Evolutionary conservation across 2,113 vertebrate genomes (phyloP), one percentile per base, ranked within the genome.

Genomic region (Pseudopipra pipra): DNA sequence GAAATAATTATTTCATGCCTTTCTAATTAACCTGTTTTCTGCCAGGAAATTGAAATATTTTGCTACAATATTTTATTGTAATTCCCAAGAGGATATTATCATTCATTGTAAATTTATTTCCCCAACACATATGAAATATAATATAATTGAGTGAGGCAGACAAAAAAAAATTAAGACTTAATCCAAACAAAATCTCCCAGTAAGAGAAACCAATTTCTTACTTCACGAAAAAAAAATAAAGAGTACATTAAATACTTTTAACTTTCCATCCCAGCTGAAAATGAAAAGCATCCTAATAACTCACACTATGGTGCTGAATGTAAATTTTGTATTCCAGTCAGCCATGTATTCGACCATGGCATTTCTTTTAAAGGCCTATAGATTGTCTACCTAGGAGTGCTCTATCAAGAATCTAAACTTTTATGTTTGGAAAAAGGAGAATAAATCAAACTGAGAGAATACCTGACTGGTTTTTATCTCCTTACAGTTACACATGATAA

Each of bases 391-490:
- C 39, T 71, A 77, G 6, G 14, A 67, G 16, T 51, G 14, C 4
- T 86, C 11, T 93, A 68, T 95, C 65, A 70, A 84, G 35, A 74
- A 90, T 63, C 73, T 84, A 75, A 65, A 37, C 24, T 73, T 95
- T 89, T 79, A 41, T 31, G 58, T 89, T 62, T 66, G 51, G n/a
- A 85, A 82, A 91, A 95, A 70, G 23, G 47, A 78, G 30, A 96
- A 80, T 89, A 89, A 96, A 95, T 87, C 85, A 95, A 90, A 85
- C 8, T 35, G 66, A 83, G 67, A 80, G 71, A 85, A 16, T 16
- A 85, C 27, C 27, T 77, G 62, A 55, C 54, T 22, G 12, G 0
- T 74, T 91, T 95, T 94, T 68, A 85, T 85, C 59, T 91, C 37
- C 31, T 93, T 87, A 41, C 19, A 88, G 59, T 39, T 80, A 56